Evolutionary conservation across 2,888 invertebrate genomes (phyloP).

Genomic region (Tenthredo mesomela): DNA sequence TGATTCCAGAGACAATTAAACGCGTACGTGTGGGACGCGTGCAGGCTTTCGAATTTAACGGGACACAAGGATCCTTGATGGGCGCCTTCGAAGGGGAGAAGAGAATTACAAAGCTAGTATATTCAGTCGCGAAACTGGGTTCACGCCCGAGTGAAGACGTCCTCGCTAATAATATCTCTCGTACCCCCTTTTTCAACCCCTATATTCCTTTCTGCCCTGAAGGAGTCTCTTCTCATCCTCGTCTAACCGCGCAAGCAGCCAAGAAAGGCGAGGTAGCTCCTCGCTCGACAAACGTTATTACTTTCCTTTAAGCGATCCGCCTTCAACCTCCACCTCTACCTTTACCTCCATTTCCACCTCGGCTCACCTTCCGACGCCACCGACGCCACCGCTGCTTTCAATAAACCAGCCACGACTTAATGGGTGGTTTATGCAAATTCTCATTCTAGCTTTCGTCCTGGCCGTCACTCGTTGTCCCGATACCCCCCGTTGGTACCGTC

Average conservation of each 20-base stretch:
- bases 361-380: conserved; percentile 67
- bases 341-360: conserved; percentile 46
- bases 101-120: conserved; percentile 48
- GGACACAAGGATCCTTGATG: background rate
- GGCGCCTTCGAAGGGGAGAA: background rate
- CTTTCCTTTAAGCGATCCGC: conserved; percentile 69
- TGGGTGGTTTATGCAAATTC: conserved; percentile 72
- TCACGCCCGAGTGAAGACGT: conserved; percentile 59
- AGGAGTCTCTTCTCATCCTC: conserved; percentile 45
- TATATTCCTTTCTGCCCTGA: background rate
- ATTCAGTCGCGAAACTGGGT: conserved; percentile 52
- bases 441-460: conserved; percentile 60
- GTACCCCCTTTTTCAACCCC: conserved; percentile 46
- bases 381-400: conserved; percentile 68
- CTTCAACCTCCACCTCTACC: conserved; percentile 55
- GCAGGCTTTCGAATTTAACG: background rate
- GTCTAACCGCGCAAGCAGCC: conserved; percentile 46
- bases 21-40: conserved; percentile 40
- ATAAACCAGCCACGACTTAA: conserved; percentile 71
- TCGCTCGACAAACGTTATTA: conserved; percentile 69
- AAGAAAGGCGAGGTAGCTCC: conserved; percentile 55
- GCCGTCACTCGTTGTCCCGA: conserved; percentile 51
- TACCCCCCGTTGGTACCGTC: conserved; percentile 12
- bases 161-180: conserved; percentile 61
- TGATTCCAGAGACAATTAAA: conserved; percentile 46